Percentiles rank a stretch among this genome's conserved stretches.
These are phyloP conservation scores for Brachyistius frenatus DNA, from an alignment of 2,113 vertebrate species.

Conservation along the genomic window DNA sequence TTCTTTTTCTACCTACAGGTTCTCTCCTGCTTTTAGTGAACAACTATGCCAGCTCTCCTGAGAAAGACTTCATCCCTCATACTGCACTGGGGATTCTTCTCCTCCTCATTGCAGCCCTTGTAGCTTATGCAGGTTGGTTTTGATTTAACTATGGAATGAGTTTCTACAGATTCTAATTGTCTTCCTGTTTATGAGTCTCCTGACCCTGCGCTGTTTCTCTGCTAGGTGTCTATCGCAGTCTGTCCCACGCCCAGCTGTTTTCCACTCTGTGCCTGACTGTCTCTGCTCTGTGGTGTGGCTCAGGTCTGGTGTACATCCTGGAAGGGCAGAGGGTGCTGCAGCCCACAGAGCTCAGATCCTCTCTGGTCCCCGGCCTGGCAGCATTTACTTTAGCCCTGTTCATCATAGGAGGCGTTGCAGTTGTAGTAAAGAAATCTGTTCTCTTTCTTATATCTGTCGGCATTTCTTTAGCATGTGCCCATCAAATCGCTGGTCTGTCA, in stretches of 20 bases:
- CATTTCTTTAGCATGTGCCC: conserved; percentile 85
- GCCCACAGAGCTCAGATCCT: conserved; percentile 47
- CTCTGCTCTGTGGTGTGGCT: conserved; percentile 87
- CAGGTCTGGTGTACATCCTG: conserved; percentile 86
- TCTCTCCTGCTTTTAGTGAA: conserved; percentile 87
- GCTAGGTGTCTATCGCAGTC: conserved; percentile 83
- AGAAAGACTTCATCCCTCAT: conserved; percentile 77
- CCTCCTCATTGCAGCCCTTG: conserved; percentile 79
- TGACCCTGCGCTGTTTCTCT: conserved; percentile 13
- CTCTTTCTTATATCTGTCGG: conserved; percentile 80
- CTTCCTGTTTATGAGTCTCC: not conserved
- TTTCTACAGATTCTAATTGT: rapidly evolving
- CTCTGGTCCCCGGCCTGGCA: conserved; percentile 87
- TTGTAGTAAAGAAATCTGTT: conserved; percentile 78
- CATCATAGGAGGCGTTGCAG: conserved; percentile 77
- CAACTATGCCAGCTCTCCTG: conserved; percentile 79
- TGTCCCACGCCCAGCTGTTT: conserved; percentile 78
- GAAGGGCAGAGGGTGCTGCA: conserved; percentile 78
- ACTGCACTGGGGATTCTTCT: conserved; percentile 88
- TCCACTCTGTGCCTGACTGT: conserved; percentile 85
- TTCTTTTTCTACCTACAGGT: conserved; percentile 71
- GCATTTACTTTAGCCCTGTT: conserved; percentile 85
- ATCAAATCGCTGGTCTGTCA: conserved; percentile 83
- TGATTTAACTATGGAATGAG: not conserved
- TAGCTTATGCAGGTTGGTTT: conserved; percentile 87